phyloP scores from a whole-genome alignment of 2,113 vertebrate genomes.

The Holacanthus passer region DNA sequence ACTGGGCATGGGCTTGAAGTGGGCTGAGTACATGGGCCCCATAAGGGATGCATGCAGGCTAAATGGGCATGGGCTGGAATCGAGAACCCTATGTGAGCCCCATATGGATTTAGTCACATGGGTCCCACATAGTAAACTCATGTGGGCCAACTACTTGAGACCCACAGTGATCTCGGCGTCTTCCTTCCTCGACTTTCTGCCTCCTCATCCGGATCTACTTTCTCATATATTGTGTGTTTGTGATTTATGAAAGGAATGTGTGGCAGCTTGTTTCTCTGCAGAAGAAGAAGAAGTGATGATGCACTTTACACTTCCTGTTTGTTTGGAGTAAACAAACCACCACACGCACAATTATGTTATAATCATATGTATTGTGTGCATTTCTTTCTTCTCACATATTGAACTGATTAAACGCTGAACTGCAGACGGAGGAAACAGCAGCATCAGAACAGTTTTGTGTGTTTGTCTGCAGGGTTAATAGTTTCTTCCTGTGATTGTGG shows the following conservation, averaged over 20 bases:
- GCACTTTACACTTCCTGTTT: neutral
- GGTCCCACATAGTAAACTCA: no score
- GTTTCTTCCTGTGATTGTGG: slow-evolving; percentile 54
- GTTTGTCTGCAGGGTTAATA: slow-evolving; percentile 21
- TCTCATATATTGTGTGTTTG: neutral
- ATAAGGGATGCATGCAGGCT: no score
- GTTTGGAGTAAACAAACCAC: neutral
- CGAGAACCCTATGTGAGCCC: no score
- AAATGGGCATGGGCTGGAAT: no score
- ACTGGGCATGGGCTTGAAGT: no score
- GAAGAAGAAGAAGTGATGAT: neutral
- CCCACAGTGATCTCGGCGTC: slow-evolving; percentile 1
- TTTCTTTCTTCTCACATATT: no score
- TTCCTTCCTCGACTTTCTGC: neutral
- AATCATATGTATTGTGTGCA: no score
- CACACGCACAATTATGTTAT: no score
- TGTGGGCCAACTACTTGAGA: no score
- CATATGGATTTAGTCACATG: no score
- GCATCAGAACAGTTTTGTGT: neutral
- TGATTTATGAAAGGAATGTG: neutral
- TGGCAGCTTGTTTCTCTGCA: neutral
- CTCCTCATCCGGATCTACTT: neutral
- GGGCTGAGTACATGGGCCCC: no score
- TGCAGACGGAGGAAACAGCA: slow-evolving; percentile 7
- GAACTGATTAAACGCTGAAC: neutral